Conservation (phyloP, 2,888 invertebrate genomes). For the Chloroclystis v-ata region DNA sequence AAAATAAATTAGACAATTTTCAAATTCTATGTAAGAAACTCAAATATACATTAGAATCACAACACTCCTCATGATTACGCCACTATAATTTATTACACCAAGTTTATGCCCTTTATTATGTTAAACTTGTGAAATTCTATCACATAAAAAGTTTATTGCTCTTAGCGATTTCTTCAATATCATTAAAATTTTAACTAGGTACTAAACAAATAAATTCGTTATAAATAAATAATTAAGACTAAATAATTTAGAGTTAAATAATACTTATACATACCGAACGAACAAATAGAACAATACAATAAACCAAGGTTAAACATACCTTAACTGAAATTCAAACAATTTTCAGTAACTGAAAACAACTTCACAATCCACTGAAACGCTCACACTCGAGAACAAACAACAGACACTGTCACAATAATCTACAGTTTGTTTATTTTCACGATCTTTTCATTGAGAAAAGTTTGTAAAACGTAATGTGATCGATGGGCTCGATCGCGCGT, state of each 20-base stretch:
- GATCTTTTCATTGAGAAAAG: constrained; percentile 73
- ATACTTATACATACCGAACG: not conserved
- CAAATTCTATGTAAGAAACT: not conserved
- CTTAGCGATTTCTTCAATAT: constrained; percentile 19
- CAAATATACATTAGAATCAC: constrained; percentile 3
- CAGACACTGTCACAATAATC: constrained; percentile 6
- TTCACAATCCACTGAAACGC: constrained; percentile 17
- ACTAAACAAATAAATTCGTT: not conserved
- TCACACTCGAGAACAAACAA: constrained; percentile 10
- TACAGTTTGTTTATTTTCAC: constrained; percentile 37
- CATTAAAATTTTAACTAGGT: not conserved
- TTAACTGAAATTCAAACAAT: constrained; percentile 3
- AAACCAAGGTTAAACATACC: constrained; percentile 6
- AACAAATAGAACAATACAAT: not conserved
- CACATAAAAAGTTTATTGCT: constrained; percentile 22
- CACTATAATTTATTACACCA: constrained; percentile 4
- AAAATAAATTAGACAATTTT: too few species aligned
- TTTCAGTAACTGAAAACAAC: constrained; percentile 20
- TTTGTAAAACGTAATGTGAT: constrained; percentile 50
- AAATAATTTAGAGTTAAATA: too few species aligned
- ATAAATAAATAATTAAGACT: too few species aligned
- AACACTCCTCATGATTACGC: not conserved
- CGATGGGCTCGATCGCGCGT: constrained; percentile 55
- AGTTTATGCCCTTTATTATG: constrained; percentile 18
- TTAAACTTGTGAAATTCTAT: constrained; percentile 21